Evolutionary conservation across 2,888 invertebrate genomes (phyloP).

Genomic region (Hirtodrosophila cameraria): DNA sequence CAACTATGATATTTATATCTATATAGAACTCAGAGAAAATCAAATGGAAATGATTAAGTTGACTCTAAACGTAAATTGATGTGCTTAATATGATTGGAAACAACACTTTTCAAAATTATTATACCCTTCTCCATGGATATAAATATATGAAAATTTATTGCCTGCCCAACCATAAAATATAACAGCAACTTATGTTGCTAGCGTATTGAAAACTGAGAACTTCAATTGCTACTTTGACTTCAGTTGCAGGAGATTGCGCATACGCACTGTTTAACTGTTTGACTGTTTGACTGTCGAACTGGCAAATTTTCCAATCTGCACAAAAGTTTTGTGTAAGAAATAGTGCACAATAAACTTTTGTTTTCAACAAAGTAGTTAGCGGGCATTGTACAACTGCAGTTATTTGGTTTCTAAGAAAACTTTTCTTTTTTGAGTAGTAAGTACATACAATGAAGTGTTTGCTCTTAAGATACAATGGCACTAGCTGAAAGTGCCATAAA

Average conservation of each 20-base stretch:
- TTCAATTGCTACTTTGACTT: constrained; percentile 25
- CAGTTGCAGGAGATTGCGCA: constrained; percentile 34
- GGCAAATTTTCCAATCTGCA: constrained; percentile 24
- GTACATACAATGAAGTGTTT: constrained; percentile 25
- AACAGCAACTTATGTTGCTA: constrained; percentile 21
- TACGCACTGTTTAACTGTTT: constrained; percentile 33
- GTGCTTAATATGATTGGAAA: too few relatives aligned
- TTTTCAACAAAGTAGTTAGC: constrained; percentile 12
- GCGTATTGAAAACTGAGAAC: constrained; percentile 23
- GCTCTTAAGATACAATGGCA: constrained; percentile 18
- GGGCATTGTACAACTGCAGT: constrained; percentile 17
- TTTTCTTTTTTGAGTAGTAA: neutral
- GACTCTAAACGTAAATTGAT: too few relatives aligned
- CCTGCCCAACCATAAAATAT: constrained; percentile 39
- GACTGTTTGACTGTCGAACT: constrained; percentile 14
- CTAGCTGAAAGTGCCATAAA: constrained; percentile 6
- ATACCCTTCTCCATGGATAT: too few relatives aligned
- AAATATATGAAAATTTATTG: constrained; percentile 12
- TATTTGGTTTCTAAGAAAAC: neutral
- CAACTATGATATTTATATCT: too few relatives aligned
- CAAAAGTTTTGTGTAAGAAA: constrained; percentile 9
- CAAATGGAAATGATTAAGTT: too few relatives aligned
- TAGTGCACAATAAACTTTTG: constrained; percentile 17
- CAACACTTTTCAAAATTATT: too few relatives aligned
- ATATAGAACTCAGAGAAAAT: too few relatives aligned